Base-by-base conservation (phyloP, 2,888 invertebrate species). In the Idaea dimidiata region DNA sequence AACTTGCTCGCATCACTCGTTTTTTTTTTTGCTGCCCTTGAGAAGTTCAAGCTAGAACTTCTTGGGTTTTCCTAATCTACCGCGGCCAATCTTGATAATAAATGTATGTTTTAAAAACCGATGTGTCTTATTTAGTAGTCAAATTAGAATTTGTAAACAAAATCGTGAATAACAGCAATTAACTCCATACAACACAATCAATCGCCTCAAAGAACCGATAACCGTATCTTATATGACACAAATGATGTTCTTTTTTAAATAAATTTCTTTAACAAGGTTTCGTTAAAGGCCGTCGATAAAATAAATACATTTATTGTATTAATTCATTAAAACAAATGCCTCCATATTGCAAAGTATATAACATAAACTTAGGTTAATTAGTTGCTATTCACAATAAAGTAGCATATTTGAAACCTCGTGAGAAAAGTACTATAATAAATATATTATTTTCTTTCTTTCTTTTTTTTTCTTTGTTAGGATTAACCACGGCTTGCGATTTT, bases 331-430 rank as follows among this genome's bases (percentile, higher is more conserved):
- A 66, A 69, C 69, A 62, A 70, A 69, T 73, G 67, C 68, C 62
- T 73, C 63, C 17, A 62, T 77, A 64, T 73, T 63, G 76, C 75
- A 77, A 75, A 77, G 74, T 64, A 61, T 64, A 61, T 72, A 73
- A 64, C 77, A 75, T 78, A 72, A 69, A 77, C 72, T 75, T 75
- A 73, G 76, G 86, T 84, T 83, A 88, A 89, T 88, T 85, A 87
- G 88, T 88, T 86, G 81, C 73, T 76, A 32, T 32, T 7, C 7
- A 32, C 10, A 32, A 32, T 32, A 32, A 32, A 32, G 32, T 32
- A 32, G 32, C 32, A 8, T 6, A 6, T 6, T 4, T 10, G 10
- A 32, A 32, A 10, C n/a, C n/a, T n/a, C n/a, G n/a, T n/a, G n/a
- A n/a, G n/a, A n/a, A n/a, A n/a, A n/a, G n/a, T n/a, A n/a, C n/a